phyloP scores from a whole-genome alignment of 2,888 invertebrate genomes.

The Spialia ferax region DNA sequence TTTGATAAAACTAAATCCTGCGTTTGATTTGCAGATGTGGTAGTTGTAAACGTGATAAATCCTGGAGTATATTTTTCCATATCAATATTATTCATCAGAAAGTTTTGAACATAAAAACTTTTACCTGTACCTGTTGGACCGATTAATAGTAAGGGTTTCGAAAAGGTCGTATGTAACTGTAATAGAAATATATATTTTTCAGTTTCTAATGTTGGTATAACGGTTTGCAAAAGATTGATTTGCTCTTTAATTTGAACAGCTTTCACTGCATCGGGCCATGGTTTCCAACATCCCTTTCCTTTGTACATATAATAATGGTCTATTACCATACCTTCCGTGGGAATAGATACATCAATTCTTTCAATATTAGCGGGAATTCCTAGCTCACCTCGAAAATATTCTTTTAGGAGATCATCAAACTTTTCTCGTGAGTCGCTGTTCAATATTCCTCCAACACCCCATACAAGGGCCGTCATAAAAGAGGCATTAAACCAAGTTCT shows the following conservation, averaged over 20 bases:
- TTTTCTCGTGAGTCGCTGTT: constrained; percentile 90
- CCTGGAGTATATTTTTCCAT: constrained; percentile 91
- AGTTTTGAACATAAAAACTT: constrained; percentile 92
- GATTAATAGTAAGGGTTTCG: constrained; percentile 89
- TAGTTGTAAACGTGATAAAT: constrained; percentile 94
- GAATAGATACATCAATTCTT: constrained; percentile 91
- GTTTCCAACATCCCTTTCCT: constrained; percentile 95
- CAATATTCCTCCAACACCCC: constrained; percentile 95
- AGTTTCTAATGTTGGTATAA: constrained; percentile 96
- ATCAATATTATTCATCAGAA: constrained; percentile 89
- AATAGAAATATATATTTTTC: constrained; percentile 92
- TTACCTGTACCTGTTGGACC: constrained; percentile 96
- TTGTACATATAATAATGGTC: constrained; percentile 94
- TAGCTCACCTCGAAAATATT: constrained; percentile 77
- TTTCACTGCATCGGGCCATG: constrained; percentile 92
- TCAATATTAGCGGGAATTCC: constrained; percentile 81
- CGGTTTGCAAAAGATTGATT: constrained; percentile 89
- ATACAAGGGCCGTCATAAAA: constrained; percentile 91
- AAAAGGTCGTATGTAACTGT: constrained; percentile 90
- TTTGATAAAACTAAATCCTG: constrained; percentile 92
- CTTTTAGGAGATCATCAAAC: constrained; percentile 88
- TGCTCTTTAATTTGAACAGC: constrained; percentile 83
- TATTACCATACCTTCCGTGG: constrained; percentile 91
- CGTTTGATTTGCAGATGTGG: constrained; percentile 93
- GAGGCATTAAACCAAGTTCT: constrained; percentile 92